Evolutionary conservation across 2,797 vertebrate genomes (phyloP), one percentile per base, ranked within the genome.

Genomic region (Mus minutoides): DNA sequence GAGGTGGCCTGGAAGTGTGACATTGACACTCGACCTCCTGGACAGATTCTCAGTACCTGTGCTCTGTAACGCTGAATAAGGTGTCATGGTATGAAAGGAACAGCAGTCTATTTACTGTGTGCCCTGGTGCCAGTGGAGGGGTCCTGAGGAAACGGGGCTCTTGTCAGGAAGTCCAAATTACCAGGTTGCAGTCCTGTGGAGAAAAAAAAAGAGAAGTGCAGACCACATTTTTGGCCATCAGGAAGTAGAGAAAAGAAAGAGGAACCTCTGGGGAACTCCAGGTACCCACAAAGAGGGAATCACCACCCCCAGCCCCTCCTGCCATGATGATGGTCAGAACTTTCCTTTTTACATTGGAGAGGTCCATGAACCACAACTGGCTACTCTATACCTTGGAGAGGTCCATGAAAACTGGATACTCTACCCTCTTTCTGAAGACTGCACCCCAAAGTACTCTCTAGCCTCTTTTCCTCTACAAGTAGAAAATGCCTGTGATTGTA

Each of bases 131-230:
- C 8, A 31, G 46, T 26, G 11, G 73, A 31, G 73, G 40, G 11
- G 34, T 78, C 54, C 54, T 37, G 11, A 80, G 40, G 60, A 60
- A 58, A 31, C 13, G 69, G 1, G 0, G 13, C 22, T 71, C 11
- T 26, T 11, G 7, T 7, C 3, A 40, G 52, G 13, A 29, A 75
- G 73, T 1, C 56, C 56, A 46, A 29, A 31, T 22, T 31, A 11
- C 9, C 10, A 69, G 76, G 3, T 69, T 69, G 16, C 54, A 13
- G 6, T 17, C 0, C 4, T n/a, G 1, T 12, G 14, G 21, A 1
- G 12, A 0, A 26, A 71, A 73, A 60, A 88, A 97, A 90, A 83
- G 71, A 94, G 96, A 97, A 96, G 80, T 80, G 12, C 21, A 31
- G 21, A 58, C 88, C 78, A 87, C 88, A 83, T 91, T 87, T 75